Evolutionary conservation across 2,797 vertebrate species (phyloP).

Genomic region (Orientallactaga sibirica): DNA sequence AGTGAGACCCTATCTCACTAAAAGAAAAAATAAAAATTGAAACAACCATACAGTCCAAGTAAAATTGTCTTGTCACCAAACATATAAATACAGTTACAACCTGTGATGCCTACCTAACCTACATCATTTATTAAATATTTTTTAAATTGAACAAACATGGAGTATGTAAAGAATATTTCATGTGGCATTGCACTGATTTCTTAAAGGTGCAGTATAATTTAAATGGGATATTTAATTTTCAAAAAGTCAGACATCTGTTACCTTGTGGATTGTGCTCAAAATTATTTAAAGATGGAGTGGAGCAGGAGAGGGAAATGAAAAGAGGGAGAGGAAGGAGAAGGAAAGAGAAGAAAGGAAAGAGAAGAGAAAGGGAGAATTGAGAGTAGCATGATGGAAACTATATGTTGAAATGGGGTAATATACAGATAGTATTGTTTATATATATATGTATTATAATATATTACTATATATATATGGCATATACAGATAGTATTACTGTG

Average conservation of each 20-base stretch:
- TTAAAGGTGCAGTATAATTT: not conserved
- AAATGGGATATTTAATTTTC: slow-evolving; percentile 24
- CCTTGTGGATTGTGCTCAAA: not conserved
- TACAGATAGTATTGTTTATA: not conserved
- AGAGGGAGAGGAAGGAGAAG: no score
- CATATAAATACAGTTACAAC: not conserved
- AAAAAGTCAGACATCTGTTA: not conserved
- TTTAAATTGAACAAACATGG: not conserved
- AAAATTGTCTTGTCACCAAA: not conserved
- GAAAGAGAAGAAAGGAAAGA: no score
- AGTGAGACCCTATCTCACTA: no score
- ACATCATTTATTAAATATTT: not conserved
- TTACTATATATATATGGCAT: not conserved
- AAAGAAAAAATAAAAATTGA: no score
- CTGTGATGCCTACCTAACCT: not conserved
- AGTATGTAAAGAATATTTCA: not conserved
- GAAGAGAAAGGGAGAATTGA: not conserved
- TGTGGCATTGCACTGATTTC: not conserved
- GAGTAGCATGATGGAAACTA: not conserved
- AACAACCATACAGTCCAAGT: not conserved
- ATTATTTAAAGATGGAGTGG: not conserved
- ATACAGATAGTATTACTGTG: not conserved
- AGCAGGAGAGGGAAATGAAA: no score
- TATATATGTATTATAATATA: no score
- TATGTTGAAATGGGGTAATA: not conserved